Base-by-base conservation (phyloP, 1,140 invertebrate species). In the Drosophila burlai region DNA sequence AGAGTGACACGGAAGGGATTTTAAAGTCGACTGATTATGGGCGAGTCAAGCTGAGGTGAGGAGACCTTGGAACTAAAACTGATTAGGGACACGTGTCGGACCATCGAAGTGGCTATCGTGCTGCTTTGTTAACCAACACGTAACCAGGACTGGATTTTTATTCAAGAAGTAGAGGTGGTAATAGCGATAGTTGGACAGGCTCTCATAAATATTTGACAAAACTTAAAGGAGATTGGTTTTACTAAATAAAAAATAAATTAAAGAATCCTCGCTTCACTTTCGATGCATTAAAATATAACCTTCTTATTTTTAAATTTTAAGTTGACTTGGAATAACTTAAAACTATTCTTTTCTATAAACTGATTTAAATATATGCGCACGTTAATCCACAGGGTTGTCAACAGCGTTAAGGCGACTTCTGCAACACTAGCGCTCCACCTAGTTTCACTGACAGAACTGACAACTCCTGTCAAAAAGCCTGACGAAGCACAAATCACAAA, bases 1-100 rank as follows among this genome's bases (percentile, higher is more conserved):
- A 24, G 24, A 8, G 38, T 52, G 67, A 36, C 29, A 60, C 50
- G 66, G 69, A 73, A 43, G 54, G 67, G 69, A 61, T 73, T 73
- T 73, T 73, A 73, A 73, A 73, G 69, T 73, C 68, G 46, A 10
- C 54, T 58, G 69, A 73, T 73, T 73, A 73, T 40, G 54, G 46
- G 38, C 18, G 16, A 36, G 69, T 50, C 26, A 16, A 43, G 21
- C 34, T 34, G 52, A 49, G 66, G 36, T 40, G 50, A 52, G 24
- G 45, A 57, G 43, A 60, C 38, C 55, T 73, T 60, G 55, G 13
- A 60, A 74, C 71, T 61, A 52, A 61, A 73, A 73, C 71, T 74
- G 38, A 74, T 74, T 74, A 73, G 24, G 40, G 40, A 61, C 54
- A 61, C 71, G 71, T 61, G 55, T 38, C 52, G 21, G 24, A 31